Base-by-base conservation (phyloP, 2,113 vertebrate species). In the Ptyas mucosa region DNA sequence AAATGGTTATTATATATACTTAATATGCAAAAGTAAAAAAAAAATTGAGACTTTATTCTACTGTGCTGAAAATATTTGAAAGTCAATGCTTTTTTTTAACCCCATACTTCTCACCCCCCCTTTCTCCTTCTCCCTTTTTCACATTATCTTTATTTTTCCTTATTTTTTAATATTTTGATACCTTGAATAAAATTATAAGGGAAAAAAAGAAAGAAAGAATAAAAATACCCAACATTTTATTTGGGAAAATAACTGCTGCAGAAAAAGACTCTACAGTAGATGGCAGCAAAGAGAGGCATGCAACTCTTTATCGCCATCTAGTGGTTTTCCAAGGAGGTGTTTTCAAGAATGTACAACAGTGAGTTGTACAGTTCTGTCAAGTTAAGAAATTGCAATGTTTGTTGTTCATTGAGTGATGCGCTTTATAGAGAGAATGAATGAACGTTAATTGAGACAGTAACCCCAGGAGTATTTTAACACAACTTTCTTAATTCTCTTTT, bases 401-500 rank as follows among this genome's bases (percentile, higher is more conserved):
- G 57, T 0, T 58, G 51, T 24, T 94, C 93, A 52, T 54, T 81
- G 4, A 89, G 26, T 89, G 3, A 46, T 85, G 24, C 54, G 51
- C 58, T 85, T 3, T 61, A 64, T 43, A 10, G 58, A 18, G 23
- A 52, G 21, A 85, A 89, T 39, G 2, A 87, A 57, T 69, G n/a
- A 69, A 21, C 39, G 34, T 85, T 91, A 3, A 7, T 29, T 0
- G 11, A 24, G 14, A 39, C 46, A 43, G 51, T 21, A 39, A 81
- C 34, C 18, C 1, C 75, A 21, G 18, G 75, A 81, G 18, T 7
- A 89, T 9, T 51, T 64, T 89, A 75, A 92, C 90, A 85, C 18
- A 2, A 61, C 94, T 87, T 0, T 92, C 26, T 29, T 24, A 43
- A 90, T 0, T 49, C 26, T 0, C 81, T 43, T 95, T 95, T 96